phyloP scores from a whole-genome alignment of 2,797 vertebrate genomes.

The Adrianichthys oophorus region DNA sequence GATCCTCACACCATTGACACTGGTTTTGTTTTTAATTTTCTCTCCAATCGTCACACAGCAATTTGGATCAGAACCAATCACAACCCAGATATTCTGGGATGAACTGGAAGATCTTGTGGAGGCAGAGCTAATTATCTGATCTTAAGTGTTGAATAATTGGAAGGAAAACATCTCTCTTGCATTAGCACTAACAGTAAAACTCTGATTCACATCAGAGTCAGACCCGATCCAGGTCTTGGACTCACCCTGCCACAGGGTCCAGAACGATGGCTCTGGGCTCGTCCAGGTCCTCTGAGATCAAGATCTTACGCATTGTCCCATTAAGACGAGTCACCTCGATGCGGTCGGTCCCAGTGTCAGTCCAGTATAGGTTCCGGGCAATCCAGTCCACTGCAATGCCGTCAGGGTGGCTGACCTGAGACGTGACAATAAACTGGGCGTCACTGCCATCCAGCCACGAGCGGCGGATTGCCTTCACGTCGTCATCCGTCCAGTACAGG shows the following conservation, averaged over 20 bases:
- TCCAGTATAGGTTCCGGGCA: constrained; percentile 96
- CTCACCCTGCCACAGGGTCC: constrained; percentile 91
- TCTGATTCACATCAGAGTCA: neutral
- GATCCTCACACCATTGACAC: neutral
- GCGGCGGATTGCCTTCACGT: constrained; percentile 91
- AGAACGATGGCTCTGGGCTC: constrained; percentile 95
- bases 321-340: constrained; percentile 96
- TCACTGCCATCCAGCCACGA: constrained; percentile 86
- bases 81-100: too few species aligned
- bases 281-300: constrained; percentile 94
- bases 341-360: constrained; percentile 94
- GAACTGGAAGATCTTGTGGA: too few species aligned
- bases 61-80: too few species aligned
- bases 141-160: too few species aligned
- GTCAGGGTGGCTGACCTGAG: constrained; percentile 92
- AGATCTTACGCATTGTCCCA: constrained; percentile 95
- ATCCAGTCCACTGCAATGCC: constrained; percentile 97
- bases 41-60: too few species aligned
- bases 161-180: too few species aligned
- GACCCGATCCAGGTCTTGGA: neutral
- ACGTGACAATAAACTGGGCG: constrained; percentile 89
- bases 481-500: constrained; percentile 96
- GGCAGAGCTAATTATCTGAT: too few species aligned
- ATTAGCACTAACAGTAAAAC: too few species aligned
- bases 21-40: too few species aligned